These are phyloP conservation scores for Malthinus seriepunctatus DNA, from an alignment of 2,888 invertebrate genomes.

Conservation along the genomic window DNA sequence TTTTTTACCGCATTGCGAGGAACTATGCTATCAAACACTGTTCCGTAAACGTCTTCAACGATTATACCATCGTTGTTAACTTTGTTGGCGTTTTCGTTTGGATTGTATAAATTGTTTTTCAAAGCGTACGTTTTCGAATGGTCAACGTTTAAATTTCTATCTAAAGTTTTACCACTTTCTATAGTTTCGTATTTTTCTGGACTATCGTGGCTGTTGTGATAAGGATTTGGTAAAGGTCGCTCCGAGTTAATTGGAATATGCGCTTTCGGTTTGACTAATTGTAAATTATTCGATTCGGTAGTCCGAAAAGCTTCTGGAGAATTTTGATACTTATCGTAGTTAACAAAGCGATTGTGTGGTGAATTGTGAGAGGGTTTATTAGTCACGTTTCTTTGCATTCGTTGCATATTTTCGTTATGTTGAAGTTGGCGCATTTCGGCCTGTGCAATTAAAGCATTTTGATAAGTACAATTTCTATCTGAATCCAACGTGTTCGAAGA, in stretches of 20 bases:
- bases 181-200: slow-evolving; percentile 13
- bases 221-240: slow-evolving; percentile 51
- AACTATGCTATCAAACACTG: slow-evolving; percentile 43
- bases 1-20: background rate
- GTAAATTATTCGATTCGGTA: slow-evolving; percentile 45
- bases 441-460: slow-evolving; percentile 39
- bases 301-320: slow-evolving; percentile 35
- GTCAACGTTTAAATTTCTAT: slow-evolving; percentile 31
- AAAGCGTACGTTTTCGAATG: slow-evolving; percentile 22
- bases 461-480: slow-evolving; percentile 39
- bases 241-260: slow-evolving; percentile 51
- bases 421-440: slow-evolving; percentile 32
- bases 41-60: slow-evolving; percentile 47
- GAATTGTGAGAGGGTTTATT: slow-evolving; percentile 21
- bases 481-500: slow-evolving; percentile 51
- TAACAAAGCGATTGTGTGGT: slow-evolving; percentile 8
- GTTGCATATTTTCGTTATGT: slow-evolving; percentile 27
- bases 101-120: slow-evolving; percentile 11
- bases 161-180: slow-evolving; percentile 31
- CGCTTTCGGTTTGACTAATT: slow-evolving; percentile 51
- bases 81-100: background rate
- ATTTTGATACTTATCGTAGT: slow-evolving; percentile 10
- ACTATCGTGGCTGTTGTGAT: slow-evolving; percentile 38
- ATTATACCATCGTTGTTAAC: slow-evolving; percentile 14
- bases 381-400: slow-evolving; percentile 13